Evolutionary conservation across 92 coral and sea anemone species (phyloP).

Genomic region (Hydrozoanthus gracilis): DNA sequence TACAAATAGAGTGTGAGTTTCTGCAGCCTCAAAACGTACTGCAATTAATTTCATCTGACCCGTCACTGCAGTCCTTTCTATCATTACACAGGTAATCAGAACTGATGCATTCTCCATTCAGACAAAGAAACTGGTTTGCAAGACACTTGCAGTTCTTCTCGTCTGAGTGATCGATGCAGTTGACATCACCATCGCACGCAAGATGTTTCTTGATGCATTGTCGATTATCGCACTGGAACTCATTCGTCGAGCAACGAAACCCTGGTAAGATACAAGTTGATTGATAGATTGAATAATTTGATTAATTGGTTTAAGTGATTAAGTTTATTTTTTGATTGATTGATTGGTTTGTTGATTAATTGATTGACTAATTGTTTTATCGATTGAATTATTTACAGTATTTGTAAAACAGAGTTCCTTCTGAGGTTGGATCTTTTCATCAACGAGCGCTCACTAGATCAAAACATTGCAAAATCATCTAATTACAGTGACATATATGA

Average conservation of each 20-base stretch:
- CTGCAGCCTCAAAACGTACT: neutral
- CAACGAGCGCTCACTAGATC: no score
- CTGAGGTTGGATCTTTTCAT: no score
- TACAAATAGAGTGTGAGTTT: no score
- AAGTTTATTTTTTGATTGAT: no score
- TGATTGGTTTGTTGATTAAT: no score
- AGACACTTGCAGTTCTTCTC: constrained; percentile 10
- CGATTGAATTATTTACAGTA: no score
- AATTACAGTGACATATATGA: no score
- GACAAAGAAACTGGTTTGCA: neutral
- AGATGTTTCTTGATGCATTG: neutral
- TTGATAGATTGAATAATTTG: no score
- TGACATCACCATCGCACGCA: constrained; percentile 10
- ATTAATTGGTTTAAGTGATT: no score
- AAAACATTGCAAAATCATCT: no score
- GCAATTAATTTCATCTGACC: constrained; percentile 8
- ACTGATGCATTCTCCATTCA: constrained; percentile 4
- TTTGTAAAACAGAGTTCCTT: no score
- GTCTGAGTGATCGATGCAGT: constrained; percentile 2
- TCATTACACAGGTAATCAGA: constrained; percentile 1
- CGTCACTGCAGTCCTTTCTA: constrained; percentile 17
- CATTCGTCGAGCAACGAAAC: neutral
- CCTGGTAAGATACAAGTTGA: neutral
- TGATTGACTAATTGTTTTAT: no score
- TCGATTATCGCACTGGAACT: constrained; percentile 7